Base-by-base conservation (phyloP, 2,888 invertebrate genomes). In the Lottia scabra region DNA sequence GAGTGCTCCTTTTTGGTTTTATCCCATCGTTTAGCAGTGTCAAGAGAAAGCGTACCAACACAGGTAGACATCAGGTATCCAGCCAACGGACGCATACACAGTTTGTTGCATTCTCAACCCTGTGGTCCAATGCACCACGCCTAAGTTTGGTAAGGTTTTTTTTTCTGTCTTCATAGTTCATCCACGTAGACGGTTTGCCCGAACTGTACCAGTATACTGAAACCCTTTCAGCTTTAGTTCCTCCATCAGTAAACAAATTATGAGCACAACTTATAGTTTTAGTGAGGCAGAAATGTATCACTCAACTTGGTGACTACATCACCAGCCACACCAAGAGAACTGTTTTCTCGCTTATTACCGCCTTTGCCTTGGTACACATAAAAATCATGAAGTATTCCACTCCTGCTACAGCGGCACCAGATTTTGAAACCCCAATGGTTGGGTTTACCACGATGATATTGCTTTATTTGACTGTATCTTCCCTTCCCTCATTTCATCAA, bases 401-500 rank as follows among this genome's bases (percentile, higher is more conserved):
- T 46, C 2, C 15, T 19, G 12, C 64, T 63, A 1, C 12, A 8
- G n/a, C 72, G 15, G 26, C 46, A 71, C 73, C 73, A 73, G 16
- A 75, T 65, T 43, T 77, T 75, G 46, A 77, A 30, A 6, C 75
- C 75, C 72, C 72, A 73, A 15, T 65, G 65, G n/a, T 68, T 63
- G 8, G 74, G 76, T 46, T 75, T 77, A 44, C 68, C 63, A 26
- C 63, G 64, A 38, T 75, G 67, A 69, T 78, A 78, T 66, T 77
- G 73, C 43, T 66, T 73, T 38, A 80, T 65, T 2, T 19, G 12
- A 15, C 48, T 66, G 27, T 62, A 71, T 38, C 77, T 71, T 3
- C 84, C 82, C 67, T 71, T 85, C 80, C 75, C 83, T 85, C 63
- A 83, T 75, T 70, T 87, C 82, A 72, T 87, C 85, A 27, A 86